A percentile compares a stretch with the other conserved stretches of the same genome.
phyloP scores from a whole-genome alignment of 2,797 vertebrate genomes.

The Manis crassicaudata region DNA sequence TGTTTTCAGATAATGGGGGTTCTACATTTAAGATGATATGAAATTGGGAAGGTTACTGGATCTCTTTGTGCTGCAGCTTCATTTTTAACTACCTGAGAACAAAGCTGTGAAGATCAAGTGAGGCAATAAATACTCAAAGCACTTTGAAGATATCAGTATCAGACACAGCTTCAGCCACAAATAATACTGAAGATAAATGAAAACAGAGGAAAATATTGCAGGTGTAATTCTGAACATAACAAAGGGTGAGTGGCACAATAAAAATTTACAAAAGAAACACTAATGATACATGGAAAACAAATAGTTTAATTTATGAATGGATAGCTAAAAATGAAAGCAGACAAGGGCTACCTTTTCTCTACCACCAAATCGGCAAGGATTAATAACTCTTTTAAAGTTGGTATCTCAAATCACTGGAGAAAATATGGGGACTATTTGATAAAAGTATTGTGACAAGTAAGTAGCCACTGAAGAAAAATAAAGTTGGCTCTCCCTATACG shows the following conservation, averaged over 20 bases:
- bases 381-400: not conserved
- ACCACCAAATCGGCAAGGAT: not conserved
- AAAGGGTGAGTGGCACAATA: not conserved
- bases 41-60: not conserved
- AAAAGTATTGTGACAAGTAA: not conserved
- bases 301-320: not conserved
- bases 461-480: not conserved
- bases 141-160: not conserved
- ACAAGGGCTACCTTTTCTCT: not conserved
- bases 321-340: not conserved
- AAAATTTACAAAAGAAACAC: slow-evolving; percentile 8
- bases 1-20: not conserved
- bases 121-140: slow-evolving; percentile 46
- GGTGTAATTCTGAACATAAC: not conserved
- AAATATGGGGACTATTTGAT: not conserved
- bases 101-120: not conserved
- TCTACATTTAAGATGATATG: not conserved
- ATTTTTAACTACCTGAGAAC: not conserved
- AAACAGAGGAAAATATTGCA: not conserved
- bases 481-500: not conserved
- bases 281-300: not conserved
- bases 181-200: not conserved
- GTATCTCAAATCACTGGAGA: not conserved
- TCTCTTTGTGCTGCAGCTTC: not conserved
- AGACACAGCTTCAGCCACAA: not conserved